Evolutionary conservation across 2,888 invertebrate species (phyloP).

Genomic region (Sepioteuthis lessoniana): DNA sequence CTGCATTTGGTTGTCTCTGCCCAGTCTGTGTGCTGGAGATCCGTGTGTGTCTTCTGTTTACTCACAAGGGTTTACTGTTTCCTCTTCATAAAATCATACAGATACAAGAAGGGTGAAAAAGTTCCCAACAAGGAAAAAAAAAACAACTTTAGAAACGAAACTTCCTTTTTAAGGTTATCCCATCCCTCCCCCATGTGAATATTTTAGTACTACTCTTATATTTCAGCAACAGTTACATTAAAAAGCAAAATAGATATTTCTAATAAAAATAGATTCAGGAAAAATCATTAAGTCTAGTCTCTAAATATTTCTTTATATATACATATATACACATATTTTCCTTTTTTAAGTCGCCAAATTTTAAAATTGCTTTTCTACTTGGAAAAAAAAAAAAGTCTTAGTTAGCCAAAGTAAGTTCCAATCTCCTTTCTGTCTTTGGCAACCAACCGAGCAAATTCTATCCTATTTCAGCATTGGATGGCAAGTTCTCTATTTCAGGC

Average conservation of each 20-base stretch:
- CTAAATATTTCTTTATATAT: not conserved
- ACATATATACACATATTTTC: not conserved
- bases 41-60: constrained; percentile 20
- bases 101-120: constrained; percentile 10
- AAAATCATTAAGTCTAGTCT: not conserved
- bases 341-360: not conserved
- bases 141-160: not conserved
- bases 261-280: not conserved
- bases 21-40: constrained; percentile 24
- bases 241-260: not conserved
- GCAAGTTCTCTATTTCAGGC: constrained; percentile 47
- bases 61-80: not conserved
- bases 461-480: constrained; percentile 41
- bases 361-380: not conserved
- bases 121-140: not conserved
- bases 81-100: not conserved
- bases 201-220: not conserved
- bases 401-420: constrained; percentile 24
- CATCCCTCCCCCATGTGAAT: not conserved
- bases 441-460: constrained; percentile 25
- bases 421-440: constrained; percentile 42
- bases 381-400: not conserved
- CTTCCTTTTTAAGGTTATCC: not conserved
- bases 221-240: not conserved
- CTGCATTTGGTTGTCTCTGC: constrained; percentile 37